Percentiles rank a stretch among this genome's conserved stretches.
phyloP scores from a whole-genome alignment of 2,797 vertebrate genomes.

The Microtus agrestis region DNA sequence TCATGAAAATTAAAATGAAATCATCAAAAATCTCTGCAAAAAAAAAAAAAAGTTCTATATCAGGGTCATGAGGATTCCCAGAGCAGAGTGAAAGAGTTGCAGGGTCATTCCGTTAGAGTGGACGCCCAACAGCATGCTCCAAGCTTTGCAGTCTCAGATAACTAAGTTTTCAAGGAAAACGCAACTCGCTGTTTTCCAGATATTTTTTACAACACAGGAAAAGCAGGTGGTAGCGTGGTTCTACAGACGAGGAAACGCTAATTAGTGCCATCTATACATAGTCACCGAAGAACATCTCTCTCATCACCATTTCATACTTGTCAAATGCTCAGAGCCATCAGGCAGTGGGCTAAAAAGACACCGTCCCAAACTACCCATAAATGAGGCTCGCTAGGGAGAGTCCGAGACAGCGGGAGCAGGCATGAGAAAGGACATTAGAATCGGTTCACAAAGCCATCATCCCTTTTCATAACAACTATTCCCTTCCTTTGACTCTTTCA shows the following conservation, averaged over 20 bases:
- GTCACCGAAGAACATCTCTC: conserved; percentile 65
- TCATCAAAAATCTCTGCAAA: conserved; percentile 22
- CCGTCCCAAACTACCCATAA: neutral
- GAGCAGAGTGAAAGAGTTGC: neutral
- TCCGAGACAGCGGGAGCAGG: neutral
- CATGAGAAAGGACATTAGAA: conserved; percentile 3
- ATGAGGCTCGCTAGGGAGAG: neutral
- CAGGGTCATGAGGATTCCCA: neutral
- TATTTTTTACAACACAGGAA: conserved; percentile 75
- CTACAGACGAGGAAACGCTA: conserved; percentile 56
- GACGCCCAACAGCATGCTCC: neutral
- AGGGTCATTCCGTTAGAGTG: neutral
- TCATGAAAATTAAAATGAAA: conserved; percentile 57
- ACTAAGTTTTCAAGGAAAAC: conserved; percentile 57
- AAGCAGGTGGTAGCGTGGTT: conserved; percentile 70
- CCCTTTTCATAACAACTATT: neutral
- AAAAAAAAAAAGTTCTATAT: neutral
- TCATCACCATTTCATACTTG: conserved; percentile 21
- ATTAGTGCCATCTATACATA: conserved; percentile 59
- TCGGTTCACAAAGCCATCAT: neutral
- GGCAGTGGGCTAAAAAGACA: conserved; percentile 6
- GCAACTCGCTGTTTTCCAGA: conserved; percentile 65
- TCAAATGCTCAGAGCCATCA: conserved; percentile 48
- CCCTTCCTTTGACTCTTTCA: neutral
- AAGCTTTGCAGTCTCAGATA: conserved; percentile 27